phyloP scores from a whole-genome alignment of 2,888 invertebrate species.

The Lumbricus terrestris region DNA sequence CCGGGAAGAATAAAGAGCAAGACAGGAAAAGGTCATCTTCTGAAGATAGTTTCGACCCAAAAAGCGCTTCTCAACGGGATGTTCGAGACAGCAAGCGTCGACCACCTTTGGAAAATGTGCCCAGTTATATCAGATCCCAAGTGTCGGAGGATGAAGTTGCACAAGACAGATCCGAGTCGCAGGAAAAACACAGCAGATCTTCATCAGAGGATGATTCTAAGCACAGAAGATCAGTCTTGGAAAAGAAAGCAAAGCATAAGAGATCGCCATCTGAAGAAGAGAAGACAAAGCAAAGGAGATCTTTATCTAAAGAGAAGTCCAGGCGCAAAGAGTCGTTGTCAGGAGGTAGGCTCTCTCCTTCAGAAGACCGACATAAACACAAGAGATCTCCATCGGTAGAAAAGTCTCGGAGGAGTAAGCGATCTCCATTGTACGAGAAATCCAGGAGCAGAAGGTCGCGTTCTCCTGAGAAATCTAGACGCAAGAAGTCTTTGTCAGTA shows the following conservation, averaged over 20 bases:
- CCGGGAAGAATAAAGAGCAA: background rate
- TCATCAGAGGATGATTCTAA: background rate
- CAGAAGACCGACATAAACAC: background rate
- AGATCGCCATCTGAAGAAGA: background rate
- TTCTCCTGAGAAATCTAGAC: background rate
- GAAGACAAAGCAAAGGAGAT: background rate
- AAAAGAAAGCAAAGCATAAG: background rate
- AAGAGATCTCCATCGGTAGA: background rate
- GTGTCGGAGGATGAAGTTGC: background rate
- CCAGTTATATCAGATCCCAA: background rate
- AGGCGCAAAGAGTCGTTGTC: background rate
- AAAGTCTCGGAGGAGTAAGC: background rate
- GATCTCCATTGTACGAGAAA: background rate
- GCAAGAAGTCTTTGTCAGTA: background rate
- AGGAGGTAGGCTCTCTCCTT: background rate
- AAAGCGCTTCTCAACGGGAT: background rate
- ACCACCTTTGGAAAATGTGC: background rate
- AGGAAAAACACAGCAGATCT: background rate
- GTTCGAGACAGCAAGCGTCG: background rate
- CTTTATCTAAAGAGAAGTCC: background rate
- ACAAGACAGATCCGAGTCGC: background rate
- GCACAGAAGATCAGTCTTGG: background rate
- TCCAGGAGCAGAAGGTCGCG: background rate
- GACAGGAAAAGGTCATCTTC: background rate
- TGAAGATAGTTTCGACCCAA: background rate